Conservation (phyloP, 2,113 vertebrate species). For the Opisthocomus hoazin region DNA sequence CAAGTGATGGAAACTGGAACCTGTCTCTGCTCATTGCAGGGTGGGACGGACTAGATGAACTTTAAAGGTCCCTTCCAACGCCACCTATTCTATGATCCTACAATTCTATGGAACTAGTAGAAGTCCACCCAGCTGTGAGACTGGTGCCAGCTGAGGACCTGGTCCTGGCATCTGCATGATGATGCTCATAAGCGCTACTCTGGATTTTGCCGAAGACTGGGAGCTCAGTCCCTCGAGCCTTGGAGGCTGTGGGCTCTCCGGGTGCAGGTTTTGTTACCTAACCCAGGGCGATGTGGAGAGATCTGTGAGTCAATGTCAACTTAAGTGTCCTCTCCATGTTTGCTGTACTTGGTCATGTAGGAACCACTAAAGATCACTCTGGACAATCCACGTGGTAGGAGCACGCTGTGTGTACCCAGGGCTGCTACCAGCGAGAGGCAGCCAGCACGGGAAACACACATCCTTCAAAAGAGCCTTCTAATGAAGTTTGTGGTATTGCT, state of each 20-base stretch:
- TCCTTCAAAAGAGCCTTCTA: background rate
- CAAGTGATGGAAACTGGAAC: background rate
- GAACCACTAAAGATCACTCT: background rate
- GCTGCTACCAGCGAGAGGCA: background rate
- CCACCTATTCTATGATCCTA: too few species aligned
- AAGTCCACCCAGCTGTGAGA: background rate
- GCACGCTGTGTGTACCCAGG: background rate
- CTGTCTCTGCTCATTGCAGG: background rate
- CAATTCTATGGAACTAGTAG: background rate
- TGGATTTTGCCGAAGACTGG: background rate
- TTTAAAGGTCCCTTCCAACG: background rate
- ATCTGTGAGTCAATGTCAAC: background rate
- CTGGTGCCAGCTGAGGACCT: background rate
- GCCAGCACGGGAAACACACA: background rate
- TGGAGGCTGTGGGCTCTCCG: background rate
- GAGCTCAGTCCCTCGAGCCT: background rate
- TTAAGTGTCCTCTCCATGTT: background rate
- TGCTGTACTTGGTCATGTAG: background rate
- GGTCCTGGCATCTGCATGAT: background rate
- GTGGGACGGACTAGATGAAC: background rate
- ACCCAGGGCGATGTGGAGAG: background rate
- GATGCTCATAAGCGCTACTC: background rate
- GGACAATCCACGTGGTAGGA: background rate
- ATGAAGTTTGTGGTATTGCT: background rate
- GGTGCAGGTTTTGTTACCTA: background rate